Conservation (phyloP, 2,113 vertebrate species). For the Bostrychus sinensis region DNA sequence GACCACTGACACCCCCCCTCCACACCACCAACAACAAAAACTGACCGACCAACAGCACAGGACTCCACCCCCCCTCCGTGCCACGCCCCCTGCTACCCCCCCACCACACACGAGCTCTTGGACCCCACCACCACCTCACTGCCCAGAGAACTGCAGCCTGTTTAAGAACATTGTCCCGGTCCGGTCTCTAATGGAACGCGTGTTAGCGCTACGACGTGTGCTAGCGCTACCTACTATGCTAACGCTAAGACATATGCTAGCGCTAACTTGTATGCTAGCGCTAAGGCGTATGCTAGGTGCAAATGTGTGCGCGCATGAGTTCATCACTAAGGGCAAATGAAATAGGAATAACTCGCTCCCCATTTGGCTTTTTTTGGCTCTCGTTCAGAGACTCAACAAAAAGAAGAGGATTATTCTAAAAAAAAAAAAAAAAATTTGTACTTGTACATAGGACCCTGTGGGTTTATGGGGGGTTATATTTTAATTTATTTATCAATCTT, state of each 20-base stretch:
- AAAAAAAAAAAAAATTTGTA: constrained; percentile 60
- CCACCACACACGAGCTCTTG: constrained; percentile 20
- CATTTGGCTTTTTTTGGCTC: constrained; percentile 13
- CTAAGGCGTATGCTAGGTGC: constrained; percentile 23
- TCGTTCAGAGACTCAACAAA: constrained; percentile 37
- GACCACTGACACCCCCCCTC: constrained; percentile 13
- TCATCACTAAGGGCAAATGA: constrained; percentile 26
- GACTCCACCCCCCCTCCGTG: constrained; percentile 62
- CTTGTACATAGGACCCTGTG: constrained; percentile 76
- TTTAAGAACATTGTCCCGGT: constrained; percentile 22
- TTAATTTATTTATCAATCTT: constrained; percentile 82
- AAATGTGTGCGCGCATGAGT: constrained; percentile 36
- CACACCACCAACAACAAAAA: constrained; percentile 20
- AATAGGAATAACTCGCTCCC: constrained; percentile 38
- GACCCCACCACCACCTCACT: constrained; percentile 21
- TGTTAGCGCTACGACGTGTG: background rate
- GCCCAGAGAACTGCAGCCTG: constrained; percentile 69
- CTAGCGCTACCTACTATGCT: constrained; percentile 12
- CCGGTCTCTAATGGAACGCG: constrained; percentile 8
- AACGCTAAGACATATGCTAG: constrained; percentile 21
- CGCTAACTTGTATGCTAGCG: constrained; percentile 3
- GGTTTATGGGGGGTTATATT: constrained; percentile 67
- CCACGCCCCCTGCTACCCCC: constrained; percentile 8
- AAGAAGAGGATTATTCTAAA: constrained; percentile 44
- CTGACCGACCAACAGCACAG: constrained; percentile 65